These are phyloP conservation scores for Seira ritae DNA, from an alignment of 2,888 invertebrate species.

Conservation along the genomic window DNA sequence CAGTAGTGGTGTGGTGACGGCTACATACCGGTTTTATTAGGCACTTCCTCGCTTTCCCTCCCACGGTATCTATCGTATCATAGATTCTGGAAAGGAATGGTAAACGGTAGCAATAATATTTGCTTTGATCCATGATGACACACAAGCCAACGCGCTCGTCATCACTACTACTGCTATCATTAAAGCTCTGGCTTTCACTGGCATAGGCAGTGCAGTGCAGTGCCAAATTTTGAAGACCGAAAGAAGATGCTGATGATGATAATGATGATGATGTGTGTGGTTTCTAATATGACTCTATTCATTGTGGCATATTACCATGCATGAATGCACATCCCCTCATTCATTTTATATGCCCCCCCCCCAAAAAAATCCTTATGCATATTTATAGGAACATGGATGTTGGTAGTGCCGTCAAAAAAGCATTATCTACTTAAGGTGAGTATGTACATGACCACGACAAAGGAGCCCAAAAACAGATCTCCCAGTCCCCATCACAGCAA, in stretches of 20 bases:
- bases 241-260: background rate
- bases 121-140: constrained; percentile 7
- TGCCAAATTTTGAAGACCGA: background rate
- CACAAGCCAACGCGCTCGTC: background rate
- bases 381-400: background rate
- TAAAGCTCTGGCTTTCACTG: background rate
- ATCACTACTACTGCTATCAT: background rate
- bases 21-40: background rate
- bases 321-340: constrained; percentile 50
- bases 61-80: background rate
- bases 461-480: background rate
- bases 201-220: no score
- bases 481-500: background rate
- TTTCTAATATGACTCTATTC: constrained; percentile 51
- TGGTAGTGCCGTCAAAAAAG: background rate
- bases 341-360: background rate
- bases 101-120: constrained; percentile 7
- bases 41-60: background rate
- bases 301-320: constrained; percentile 52
- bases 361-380: background rate
- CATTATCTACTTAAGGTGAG: background rate
- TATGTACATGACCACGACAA: constrained; percentile 11
- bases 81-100: background rate
- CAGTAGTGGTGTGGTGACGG: background rate
- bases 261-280: background rate